Base-by-base conservation (phyloP, 2,888 invertebrate species). In the Entomobrya multifasciata region DNA sequence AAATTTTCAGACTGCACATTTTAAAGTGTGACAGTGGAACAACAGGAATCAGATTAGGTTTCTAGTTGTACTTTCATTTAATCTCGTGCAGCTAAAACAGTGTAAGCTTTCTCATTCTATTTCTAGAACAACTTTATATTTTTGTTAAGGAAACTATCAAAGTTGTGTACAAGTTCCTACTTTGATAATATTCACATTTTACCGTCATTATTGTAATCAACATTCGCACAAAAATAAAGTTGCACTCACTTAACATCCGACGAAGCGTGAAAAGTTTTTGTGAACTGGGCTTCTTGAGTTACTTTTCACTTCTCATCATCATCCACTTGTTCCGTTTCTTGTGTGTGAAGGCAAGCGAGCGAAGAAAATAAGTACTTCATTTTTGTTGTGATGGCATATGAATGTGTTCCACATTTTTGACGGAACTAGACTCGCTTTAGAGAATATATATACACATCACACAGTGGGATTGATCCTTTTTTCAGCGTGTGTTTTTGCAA, bases 381-480 rank as follows among this genome's bases (percentile, higher is more conserved):
- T 65, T 27, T 36, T 65, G 36, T 36, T 36, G 65, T 65, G 30
- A 36, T n/a, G 36, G 65, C 36, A 36, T n/a, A 41, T 41, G 36
- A 17, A n/a, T n/a, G 65, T 65, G 65, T 41, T 36, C 41, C 41
- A 65, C 36, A 65, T 41, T 17, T 36, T 65, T 65, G 65, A n/a
- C 41, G 65, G 36, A 17, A 22, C n/a, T n/a, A 36, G 36, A 6
- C 25, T 25, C 36, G 4, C 36, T 36, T 36, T 36, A 6, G 8
- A 36, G 36, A 36, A 8, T 36, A 36, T 36, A 36, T 8, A 36
- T 36, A 36, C 36, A 36, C 36, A 36, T 8, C 8, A 11, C 10
- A 60, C 2, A 60, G 13, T 11, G 8, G 55, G 27, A 36, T 15
- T 62, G 62, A 62, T 15, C 36, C n/a, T 36, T 65, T 55, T 17